phyloP scores from a whole-genome alignment of 2,888 invertebrate genomes.

The Cylindroiulus punctatus region DNA sequence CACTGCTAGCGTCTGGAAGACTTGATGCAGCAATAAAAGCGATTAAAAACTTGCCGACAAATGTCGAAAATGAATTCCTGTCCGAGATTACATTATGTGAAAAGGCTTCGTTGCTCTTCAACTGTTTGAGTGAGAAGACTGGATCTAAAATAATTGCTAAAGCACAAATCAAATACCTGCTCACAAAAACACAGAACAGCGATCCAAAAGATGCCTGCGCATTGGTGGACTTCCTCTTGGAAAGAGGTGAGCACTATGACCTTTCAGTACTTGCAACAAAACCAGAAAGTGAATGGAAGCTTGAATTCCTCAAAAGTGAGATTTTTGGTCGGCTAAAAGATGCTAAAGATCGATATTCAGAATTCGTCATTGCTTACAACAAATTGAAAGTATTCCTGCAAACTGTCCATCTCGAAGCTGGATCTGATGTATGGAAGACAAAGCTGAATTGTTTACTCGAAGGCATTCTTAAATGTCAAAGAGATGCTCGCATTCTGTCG shows the following conservation, averaged over 20 bases:
- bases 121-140: neutral
- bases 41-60: neutral
- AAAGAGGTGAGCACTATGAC: neutral
- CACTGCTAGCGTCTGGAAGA: neutral
- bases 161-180: neutral
- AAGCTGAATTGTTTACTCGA: neutral
- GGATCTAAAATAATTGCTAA: neutral
- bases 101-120: neutral
- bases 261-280: neutral
- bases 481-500: neutral
- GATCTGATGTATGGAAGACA: neutral
- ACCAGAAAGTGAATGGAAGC: neutral
- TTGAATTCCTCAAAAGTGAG: constrained; percentile 28
- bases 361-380: neutral
- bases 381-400: neutral
- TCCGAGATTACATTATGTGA: neutral
- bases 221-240: neutral
- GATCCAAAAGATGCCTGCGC: neutral
- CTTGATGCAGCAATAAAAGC: neutral
- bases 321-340: neutral
- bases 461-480: neutral
- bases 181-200: neutral
- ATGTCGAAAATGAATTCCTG: neutral
- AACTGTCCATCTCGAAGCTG: neutral
- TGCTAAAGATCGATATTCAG: constrained; percentile 1